Evolutionary conservation across 2,797 vertebrate genomes (phyloP).

Genomic region (Gobio occitaniae): DNA sequence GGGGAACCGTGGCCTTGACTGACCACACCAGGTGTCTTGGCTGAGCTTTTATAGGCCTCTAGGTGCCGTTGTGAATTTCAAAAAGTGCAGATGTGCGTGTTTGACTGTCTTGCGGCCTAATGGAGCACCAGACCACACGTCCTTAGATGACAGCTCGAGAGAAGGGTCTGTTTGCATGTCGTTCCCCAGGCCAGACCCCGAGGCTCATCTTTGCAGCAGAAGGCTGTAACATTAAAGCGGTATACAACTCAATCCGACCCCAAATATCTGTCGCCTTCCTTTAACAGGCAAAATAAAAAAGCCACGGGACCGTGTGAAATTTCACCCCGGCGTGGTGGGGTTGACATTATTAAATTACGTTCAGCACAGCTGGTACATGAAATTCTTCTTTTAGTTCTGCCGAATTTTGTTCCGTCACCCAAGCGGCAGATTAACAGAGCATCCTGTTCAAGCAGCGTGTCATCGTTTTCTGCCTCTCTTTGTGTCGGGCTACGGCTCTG

Average conservation of each 20-base stretch:
- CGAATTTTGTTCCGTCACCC: slow-evolving; percentile 41
- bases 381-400: slow-evolving; percentile 36
- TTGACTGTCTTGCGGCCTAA: slow-evolving; percentile 15
- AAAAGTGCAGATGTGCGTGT: not conserved
- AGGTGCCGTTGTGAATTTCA: slow-evolving; percentile 7
- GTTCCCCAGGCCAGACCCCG: not conserved
- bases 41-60: slow-evolving; percentile 20
- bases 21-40: slow-evolving; percentile 21
- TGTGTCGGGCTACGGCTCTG: slow-evolving; percentile 11
- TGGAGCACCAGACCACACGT: slow-evolving; percentile 28
- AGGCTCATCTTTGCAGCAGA: not conserved
- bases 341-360: slow-evolving; percentile 41
- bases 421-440: slow-evolving; percentile 54
- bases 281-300: not conserved
- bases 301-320: not conserved
- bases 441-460: slow-evolving; percentile 50
- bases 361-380: slow-evolving; percentile 15
- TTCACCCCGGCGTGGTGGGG: not conserved
- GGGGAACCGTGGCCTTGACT: slow-evolving; percentile 24
- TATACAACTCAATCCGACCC: slow-evolving; percentile 6
- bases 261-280: slow-evolving; percentile 19
- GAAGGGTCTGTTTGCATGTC: slow-evolving; percentile 14
- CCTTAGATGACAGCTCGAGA: slow-evolving; percentile 34
- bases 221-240: slow-evolving; percentile 33
- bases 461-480: slow-evolving; percentile 33